Conservation (phyloP, 2,797 vertebrate genomes). For the Hypotaenidia okinawae region DNA sequence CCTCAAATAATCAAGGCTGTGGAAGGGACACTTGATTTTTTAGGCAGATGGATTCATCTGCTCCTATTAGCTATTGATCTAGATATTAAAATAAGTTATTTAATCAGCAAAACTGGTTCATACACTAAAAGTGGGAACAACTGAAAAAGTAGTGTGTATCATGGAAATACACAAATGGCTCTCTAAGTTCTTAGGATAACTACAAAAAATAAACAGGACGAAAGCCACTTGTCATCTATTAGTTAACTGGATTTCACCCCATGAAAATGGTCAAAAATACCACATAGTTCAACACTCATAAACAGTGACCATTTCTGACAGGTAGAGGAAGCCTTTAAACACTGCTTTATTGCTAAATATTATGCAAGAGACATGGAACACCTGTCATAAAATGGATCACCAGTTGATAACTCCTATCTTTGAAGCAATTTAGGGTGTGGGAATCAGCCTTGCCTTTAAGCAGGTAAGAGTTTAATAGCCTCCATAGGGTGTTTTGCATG, state of each 20-base stretch:
- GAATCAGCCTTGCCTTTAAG: neutral
- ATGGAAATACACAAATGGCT: neutral
- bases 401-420: neutral
- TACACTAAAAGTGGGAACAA: neutral
- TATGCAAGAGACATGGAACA: neutral
- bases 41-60: neutral
- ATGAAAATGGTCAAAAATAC: neutral
- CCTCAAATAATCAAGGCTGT: neutral
- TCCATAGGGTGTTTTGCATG: neutral
- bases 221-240: neutral
- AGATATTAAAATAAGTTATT: neutral
- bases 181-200: neutral
- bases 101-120: neutral
- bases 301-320: neutral
- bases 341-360: neutral
- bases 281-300: neutral
- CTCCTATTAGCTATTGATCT: neutral
- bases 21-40: neutral
- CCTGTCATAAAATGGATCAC: neutral
- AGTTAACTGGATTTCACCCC: neutral
- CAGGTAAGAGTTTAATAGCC: neutral
- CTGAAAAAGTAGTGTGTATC: neutral
- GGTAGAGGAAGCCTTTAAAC: neutral
- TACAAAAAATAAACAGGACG: neutral
- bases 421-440: neutral